Evolutionary conservation across 1,140 invertebrate genomes (phyloP).

Genomic region (Drosophila equinoxialis): DNA sequence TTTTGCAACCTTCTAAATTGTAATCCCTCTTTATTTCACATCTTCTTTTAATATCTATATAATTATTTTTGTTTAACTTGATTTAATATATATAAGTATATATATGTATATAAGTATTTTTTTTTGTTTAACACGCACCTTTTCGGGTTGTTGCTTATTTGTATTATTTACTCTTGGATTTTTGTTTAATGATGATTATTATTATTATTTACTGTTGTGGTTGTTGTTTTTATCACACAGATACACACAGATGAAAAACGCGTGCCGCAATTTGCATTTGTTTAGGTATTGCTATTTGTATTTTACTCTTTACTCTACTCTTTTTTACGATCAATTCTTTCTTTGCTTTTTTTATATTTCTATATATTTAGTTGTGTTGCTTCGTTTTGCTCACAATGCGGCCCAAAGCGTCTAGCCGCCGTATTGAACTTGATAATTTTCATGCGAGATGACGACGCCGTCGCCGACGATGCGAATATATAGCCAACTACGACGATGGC

Average conservation of each 20-base stretch:
- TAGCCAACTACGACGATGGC: background rate
- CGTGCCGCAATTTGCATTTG: slow-evolving; percentile 23
- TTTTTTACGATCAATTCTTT: slow-evolving; percentile 36
- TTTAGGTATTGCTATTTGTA: slow-evolving; percentile 12
- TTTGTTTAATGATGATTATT: slow-evolving; percentile 14
- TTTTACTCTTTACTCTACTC: slow-evolving; percentile 9
- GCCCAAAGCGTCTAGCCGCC: slow-evolving; percentile 23
- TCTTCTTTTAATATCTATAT: slow-evolving; percentile 16
- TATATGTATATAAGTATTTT: background rate
- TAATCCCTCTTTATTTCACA: slow-evolving; percentile 19
- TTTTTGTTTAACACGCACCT: slow-evolving; percentile 57
- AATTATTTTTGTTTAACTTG: slow-evolving; percentile 44
- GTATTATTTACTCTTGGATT: slow-evolving; percentile 11
- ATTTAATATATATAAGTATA: background rate
- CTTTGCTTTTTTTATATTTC: slow-evolving; percentile 37
- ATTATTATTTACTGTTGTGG: background rate
- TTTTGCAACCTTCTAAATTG: slow-evolving; percentile 3
- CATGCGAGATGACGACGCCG: slow-evolving; percentile 24
- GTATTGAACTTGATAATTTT: slow-evolving; percentile 43
- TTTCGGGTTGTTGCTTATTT: slow-evolving; percentile 38
- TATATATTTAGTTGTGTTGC: slow-evolving; percentile 12
- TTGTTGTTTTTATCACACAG: slow-evolving; percentile 2
- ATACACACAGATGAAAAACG: slow-evolving; percentile 12
- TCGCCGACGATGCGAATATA: background rate
- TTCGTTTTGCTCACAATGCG: slow-evolving; percentile 1